Evolutionary conservation across 2,797 vertebrate species (phyloP).

Genomic region (Pteronotus mesoamericanus): DNA sequence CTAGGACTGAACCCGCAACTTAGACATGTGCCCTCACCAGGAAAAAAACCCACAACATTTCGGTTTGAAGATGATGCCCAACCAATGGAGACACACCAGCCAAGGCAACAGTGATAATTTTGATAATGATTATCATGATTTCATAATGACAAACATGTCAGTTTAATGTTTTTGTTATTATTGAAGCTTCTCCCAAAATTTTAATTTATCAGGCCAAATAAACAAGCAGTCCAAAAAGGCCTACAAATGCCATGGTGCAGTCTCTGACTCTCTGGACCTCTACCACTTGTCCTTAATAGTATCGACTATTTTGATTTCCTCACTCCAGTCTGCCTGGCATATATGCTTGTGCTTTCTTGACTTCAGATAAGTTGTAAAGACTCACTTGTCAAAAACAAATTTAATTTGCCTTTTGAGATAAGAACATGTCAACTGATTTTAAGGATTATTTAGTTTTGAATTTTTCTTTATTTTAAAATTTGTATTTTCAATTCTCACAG

Average conservation of each 20-base stretch:
- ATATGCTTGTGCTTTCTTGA: background rate
- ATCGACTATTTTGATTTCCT: background rate
- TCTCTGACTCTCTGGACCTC: background rate
- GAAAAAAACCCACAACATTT: too few species aligned
- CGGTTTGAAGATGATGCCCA: too few species aligned
- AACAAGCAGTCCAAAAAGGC: background rate
- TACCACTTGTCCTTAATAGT: background rate
- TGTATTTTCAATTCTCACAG: constrained; percentile 1
- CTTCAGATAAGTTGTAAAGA: background rate
- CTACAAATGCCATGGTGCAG: background rate
- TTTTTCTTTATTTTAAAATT: background rate
- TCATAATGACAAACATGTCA: background rate
- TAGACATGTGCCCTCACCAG: too few species aligned
- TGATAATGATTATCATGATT: background rate
- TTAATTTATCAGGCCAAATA: background rate
- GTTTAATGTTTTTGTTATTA: background rate
- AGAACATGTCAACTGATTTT: background rate
- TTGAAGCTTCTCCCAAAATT: background rate
- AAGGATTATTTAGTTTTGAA: constrained; percentile 24
- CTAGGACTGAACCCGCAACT: too few species aligned
- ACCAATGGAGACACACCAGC: too few species aligned
- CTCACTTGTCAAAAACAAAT: background rate
- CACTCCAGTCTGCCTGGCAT: background rate
- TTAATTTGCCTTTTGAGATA: background rate
- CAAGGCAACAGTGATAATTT: background rate